These are phyloP conservation scores for Electrophaes corylata DNA, from an alignment of 2,888 invertebrate species.

Conservation along the genomic window DNA sequence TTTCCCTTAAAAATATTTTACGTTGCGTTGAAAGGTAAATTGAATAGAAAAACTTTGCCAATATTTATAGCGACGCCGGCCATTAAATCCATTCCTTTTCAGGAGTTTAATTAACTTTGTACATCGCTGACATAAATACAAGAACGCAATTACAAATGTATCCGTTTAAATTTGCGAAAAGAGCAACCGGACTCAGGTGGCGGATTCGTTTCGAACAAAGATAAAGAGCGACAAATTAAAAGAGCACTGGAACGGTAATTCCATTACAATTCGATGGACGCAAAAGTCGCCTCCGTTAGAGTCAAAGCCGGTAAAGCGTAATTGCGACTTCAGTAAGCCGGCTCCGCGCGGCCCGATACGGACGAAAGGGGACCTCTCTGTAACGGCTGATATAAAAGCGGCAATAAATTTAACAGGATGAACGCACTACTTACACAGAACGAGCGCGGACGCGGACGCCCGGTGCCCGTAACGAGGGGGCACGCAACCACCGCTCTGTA, in stretches of 20 bases:
- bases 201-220: slow-evolving; percentile 73
- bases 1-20: background rate
- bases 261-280: slow-evolving; percentile 83
- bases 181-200: slow-evolving; percentile 51
- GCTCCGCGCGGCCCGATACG: slow-evolving; percentile 80
- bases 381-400: slow-evolving; percentile 84
- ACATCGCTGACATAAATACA: slow-evolving; percentile 22
- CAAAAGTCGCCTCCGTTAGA: slow-evolving; percentile 79
- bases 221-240: slow-evolving; percentile 76
- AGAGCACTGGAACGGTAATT: slow-evolving; percentile 81
- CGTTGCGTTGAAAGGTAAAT: background rate
- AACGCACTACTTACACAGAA: slow-evolving; percentile 82
- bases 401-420: slow-evolving; percentile 84
- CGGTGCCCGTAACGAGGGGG: slow-evolving; percentile 75
- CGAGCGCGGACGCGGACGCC: slow-evolving; percentile 65
- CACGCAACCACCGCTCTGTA: slow-evolving; percentile 66
- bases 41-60: slow-evolving; percentile 10
- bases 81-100: slow-evolving; percentile 16
- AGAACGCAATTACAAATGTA: slow-evolving; percentile 35
- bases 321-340: slow-evolving; percentile 83
- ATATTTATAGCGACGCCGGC: slow-evolving; percentile 11
- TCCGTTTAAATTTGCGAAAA: slow-evolving; percentile 43
- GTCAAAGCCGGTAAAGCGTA: slow-evolving; percentile 83
- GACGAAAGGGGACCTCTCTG: slow-evolving; percentile 80
- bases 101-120: slow-evolving; percentile 21